These are phyloP conservation scores for Ceratothoa steindachneri DNA, from an alignment of 2,888 invertebrate species.

Conservation along the genomic window DNA sequence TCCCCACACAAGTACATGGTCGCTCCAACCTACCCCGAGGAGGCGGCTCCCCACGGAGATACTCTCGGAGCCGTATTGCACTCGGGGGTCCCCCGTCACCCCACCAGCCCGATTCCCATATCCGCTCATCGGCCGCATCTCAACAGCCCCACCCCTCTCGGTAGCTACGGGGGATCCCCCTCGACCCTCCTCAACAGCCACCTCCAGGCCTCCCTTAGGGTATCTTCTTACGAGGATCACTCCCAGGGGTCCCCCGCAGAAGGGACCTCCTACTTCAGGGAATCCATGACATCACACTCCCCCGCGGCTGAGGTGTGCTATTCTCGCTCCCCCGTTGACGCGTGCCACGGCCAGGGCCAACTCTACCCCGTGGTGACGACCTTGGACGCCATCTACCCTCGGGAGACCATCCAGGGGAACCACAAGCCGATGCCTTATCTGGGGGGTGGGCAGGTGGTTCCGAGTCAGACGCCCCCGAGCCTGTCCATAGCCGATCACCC, in stretches of 20 bases:
- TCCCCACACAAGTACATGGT: neutral
- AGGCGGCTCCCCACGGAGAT: neutral
- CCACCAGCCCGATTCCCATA: conserved; percentile 13
- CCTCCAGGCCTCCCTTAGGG: conserved; percentile 15
- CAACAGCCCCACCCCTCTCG: neutral
- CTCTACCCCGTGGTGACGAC: neutral
- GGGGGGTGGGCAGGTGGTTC: conserved; percentile 30
- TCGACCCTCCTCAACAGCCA: conserved; percentile 14
- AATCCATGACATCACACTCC: conserved; percentile 22
- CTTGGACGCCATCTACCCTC: neutral
- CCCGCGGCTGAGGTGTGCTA: conserved; percentile 11
- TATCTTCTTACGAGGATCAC: conserved; percentile 1
- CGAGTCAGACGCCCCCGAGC: conserved; percentile 15
- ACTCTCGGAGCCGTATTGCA: neutral
- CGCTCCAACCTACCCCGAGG: neutral
- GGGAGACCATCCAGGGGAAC: neutral
- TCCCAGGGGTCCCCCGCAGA: conserved; percentile 19
- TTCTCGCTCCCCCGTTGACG: conserved; percentile 15
- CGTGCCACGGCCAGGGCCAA: neutral
- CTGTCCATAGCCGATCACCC: neutral
- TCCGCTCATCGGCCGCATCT: neutral
- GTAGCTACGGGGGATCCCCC: neutral
- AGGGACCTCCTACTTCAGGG: conserved; percentile 6
- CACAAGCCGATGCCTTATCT: neutral
- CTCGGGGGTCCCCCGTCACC: conserved; percentile 2